A percentile compares a stretch with the other conserved stretches of the same genome.
Evolutionary conservation across 1,140 invertebrate genomes (phyloP).

Genomic region (Oscheius sp.): DNA sequence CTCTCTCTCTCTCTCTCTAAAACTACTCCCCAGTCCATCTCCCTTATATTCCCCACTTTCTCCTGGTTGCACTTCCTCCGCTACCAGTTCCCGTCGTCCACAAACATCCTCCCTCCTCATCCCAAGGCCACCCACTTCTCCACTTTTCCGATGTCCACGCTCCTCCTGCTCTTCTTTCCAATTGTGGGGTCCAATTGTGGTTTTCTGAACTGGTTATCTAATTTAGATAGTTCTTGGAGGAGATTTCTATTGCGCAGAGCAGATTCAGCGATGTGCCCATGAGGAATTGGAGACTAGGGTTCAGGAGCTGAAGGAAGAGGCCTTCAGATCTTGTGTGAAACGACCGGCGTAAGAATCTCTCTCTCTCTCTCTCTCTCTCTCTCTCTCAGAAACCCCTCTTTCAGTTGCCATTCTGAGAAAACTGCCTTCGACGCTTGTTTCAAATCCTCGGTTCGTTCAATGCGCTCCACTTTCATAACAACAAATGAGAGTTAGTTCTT

Average conservation of each 20-base stretch:
- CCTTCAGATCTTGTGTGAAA: constrained; percentile 18
- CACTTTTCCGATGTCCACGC: not conserved
- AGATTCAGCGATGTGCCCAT: constrained; percentile 15
- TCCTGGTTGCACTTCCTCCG: no score
- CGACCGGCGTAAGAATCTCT: constrained; percentile 9
- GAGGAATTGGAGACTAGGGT: constrained; percentile 11
- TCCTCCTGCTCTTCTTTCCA: not conserved
- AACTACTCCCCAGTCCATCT: no score
- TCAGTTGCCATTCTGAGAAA: not conserved
- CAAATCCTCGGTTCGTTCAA: not conserved
- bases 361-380: no score
- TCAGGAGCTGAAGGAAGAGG: constrained; percentile 18
- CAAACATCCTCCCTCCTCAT: not conserved
- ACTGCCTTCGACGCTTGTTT: not conserved
- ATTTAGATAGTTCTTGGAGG: not conserved
- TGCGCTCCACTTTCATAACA: not conserved
- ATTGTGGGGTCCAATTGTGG: not conserved
- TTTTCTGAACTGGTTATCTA: not conserved
- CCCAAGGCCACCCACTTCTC: not conserved
- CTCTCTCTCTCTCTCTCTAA: no score
- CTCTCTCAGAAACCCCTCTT: no score
- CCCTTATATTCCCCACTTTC: no score
- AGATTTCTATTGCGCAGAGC: constrained; percentile 25
- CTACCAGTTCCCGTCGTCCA: not conserved
- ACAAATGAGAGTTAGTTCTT: not conserved